These are phyloP conservation scores for Protonemura montana DNA, from an alignment of 2,888 invertebrate genomes.

Conservation along the genomic window DNA sequence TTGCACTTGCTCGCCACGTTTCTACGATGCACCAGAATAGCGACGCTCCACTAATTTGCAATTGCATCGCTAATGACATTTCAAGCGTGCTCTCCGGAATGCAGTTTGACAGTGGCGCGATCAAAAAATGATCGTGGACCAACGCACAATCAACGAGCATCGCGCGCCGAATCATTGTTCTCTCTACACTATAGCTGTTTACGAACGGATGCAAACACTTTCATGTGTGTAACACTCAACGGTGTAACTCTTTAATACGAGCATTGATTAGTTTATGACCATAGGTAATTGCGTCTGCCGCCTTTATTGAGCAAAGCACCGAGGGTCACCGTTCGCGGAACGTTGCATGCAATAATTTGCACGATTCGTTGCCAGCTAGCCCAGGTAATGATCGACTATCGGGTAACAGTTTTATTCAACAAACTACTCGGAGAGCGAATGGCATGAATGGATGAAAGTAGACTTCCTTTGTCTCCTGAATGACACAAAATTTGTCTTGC, in stretches of 20 bases:
- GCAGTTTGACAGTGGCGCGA: neutral
- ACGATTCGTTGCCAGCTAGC: neutral
- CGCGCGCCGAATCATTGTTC: neutral
- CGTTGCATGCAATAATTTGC: neutral
- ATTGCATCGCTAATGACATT: neutral
- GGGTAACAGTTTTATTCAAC: neutral
- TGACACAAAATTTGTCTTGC: neutral
- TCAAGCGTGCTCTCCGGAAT: neutral
- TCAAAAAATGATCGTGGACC: neutral
- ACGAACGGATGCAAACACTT: neutral
- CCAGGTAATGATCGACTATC: neutral
- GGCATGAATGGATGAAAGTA: neutral
- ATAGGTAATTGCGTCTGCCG: neutral
- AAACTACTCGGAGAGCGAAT: neutral
- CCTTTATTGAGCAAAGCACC: neutral
- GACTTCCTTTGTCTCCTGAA: neutral
- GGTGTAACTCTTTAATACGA: neutral
- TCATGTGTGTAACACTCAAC: neutral
- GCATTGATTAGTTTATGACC: neutral
- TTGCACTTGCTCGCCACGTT: neutral
- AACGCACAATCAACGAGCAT: neutral
- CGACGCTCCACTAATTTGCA: neutral
- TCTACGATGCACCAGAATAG: neutral
- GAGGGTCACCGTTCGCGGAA: neutral
- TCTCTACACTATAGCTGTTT: neutral